Evolutionary conservation across 2,797 vertebrate genomes (phyloP), one percentile per base, ranked within the genome.

Genomic region (Apodemus agrarius): DNA sequence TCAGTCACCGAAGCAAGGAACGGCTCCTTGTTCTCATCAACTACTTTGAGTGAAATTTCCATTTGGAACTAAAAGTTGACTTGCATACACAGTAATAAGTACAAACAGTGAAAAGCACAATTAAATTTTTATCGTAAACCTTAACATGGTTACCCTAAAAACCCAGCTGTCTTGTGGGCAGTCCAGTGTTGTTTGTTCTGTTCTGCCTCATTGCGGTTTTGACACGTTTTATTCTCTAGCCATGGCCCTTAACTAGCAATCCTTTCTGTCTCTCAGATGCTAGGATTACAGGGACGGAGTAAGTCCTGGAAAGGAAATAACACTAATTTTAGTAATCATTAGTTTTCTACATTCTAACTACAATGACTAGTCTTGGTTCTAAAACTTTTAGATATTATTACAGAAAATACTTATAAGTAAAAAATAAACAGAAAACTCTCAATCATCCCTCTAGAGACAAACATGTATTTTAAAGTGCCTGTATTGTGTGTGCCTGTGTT

Each of bases 1-100:
- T 90, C 26, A 57, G n/a, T 76, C 76, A 67, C 10, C 6, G 16
- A 83, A 92, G 49, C 31, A 90, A 43, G 49, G 82, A 61, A 65
- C 88, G 61, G 43, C 63, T 93, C 69, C 19, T 43, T 65, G 3
- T 91, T 92, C 75, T 34, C 54, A 54, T 49, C 69, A 82, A 46
- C 67, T 87, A 67, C 91, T 88, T 63, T 92, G 31, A 92, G 29
- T 94, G 87, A 61, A 80, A 49, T 72, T 76, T 90, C 94, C 76
- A 26, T 88, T 29, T 91, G 85, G 43, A 93, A 93, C 90, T 88
- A 76, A 88, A 57, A 89, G 75, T 40, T 75, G 54, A 75, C 61
- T 82, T 65, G 43, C 24, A 22, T 14, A 72, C 59, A 80, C 63
- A 10, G 12, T 7, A 34, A 0, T 89, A 88, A 95, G 22, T 52